These are phyloP conservation scores for Athetis lepigone DNA, from an alignment of 2,888 invertebrate genomes.

Conservation along the genomic window DNA sequence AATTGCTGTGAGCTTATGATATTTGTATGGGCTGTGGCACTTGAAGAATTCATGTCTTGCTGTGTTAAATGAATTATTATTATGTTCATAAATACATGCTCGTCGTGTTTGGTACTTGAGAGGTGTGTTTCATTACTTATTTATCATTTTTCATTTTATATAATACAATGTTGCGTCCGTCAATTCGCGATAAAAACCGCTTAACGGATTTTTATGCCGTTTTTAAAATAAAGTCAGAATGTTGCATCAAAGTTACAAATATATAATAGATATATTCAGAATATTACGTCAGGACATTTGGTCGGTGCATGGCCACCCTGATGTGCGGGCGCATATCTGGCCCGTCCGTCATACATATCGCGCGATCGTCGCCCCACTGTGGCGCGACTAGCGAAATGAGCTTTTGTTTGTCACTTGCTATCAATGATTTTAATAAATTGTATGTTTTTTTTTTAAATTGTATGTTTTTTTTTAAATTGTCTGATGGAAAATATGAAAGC, in stretches of 20 bases:
- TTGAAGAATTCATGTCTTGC: constrained; percentile 22
- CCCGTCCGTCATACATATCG: constrained; percentile 84
- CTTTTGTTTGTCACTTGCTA: constrained; percentile 57
- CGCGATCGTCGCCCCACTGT: constrained; percentile 77
- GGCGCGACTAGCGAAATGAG: constrained; percentile 62
- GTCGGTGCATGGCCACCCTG: constrained; percentile 70
- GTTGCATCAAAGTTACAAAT: not conserved
- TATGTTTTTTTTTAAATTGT: too few species aligned
- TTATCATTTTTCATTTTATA: too few species aligned
- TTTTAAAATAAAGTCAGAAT: too few species aligned
- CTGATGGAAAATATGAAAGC: constrained; percentile 12
- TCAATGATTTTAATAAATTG: constrained; percentile 51
- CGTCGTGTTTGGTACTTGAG: not conserved
- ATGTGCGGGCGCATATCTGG: constrained; percentile 74
- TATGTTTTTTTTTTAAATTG: too few species aligned
- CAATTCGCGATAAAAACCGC: not conserved
- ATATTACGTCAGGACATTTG: constrained; percentile 26
- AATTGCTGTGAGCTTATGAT: constrained; percentile 29
- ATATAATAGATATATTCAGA: constrained; percentile 31
- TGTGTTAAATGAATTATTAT: constrained; percentile 33
- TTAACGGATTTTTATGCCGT: too few species aligned
- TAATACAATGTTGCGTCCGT: too few species aligned
- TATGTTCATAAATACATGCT: constrained; percentile 20
- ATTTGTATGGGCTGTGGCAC: not conserved
- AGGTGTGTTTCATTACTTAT: constrained; percentile 1